Percentiles rank a stretch among this genome's conserved stretches.
Evolutionary conservation across 2,888 invertebrate genomes (phyloP).

Genomic region (Plusia festucae): DNA sequence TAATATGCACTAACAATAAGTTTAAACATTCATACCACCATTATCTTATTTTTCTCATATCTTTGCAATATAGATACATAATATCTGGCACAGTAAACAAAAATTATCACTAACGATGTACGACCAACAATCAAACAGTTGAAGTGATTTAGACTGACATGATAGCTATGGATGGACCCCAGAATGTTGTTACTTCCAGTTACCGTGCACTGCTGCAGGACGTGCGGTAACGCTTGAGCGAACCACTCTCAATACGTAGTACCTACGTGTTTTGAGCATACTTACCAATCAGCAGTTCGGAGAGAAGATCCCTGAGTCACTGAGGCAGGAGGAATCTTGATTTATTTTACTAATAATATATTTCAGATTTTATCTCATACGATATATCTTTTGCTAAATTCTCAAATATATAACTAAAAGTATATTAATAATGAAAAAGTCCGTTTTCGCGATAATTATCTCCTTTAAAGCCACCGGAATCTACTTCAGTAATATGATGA

Average conservation of each 20-base stretch:
- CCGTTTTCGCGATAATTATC: slow-evolving; percentile 1
- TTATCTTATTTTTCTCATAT: too few relatives aligned
- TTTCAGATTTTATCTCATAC: slow-evolving; percentile 18
- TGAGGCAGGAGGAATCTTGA: slow-evolving; percentile 84
- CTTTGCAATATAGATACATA: too few relatives aligned
- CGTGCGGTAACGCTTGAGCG: too few relatives aligned
- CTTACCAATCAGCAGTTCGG: slow-evolving; percentile 80
- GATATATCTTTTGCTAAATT: slow-evolving; percentile 5
- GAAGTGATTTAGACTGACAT: neutral
- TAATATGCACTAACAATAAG: too few relatives aligned
- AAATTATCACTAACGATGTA: too few relatives aligned
- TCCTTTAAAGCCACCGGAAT: slow-evolving; percentile 28
- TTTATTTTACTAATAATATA: slow-evolving; percentile 48
- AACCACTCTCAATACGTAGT: slow-evolving; percentile 8
- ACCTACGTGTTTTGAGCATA: slow-evolving; percentile 12
- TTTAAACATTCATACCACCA: too few relatives aligned
- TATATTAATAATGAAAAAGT: slow-evolving; percentile 6
- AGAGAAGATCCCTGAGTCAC: slow-evolving; percentile 76
- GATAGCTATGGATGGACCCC: neutral
- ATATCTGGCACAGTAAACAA: too few relatives aligned
- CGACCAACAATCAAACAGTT: too few relatives aligned
- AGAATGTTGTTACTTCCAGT: too few relatives aligned
- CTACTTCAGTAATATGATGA: too few relatives aligned
- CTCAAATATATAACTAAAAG: neutral
- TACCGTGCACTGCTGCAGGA: too few relatives aligned